These are phyloP conservation scores for Hucho hucho DNA, from an alignment of 2,113 vertebrate species.

Conservation along the genomic window DNA sequence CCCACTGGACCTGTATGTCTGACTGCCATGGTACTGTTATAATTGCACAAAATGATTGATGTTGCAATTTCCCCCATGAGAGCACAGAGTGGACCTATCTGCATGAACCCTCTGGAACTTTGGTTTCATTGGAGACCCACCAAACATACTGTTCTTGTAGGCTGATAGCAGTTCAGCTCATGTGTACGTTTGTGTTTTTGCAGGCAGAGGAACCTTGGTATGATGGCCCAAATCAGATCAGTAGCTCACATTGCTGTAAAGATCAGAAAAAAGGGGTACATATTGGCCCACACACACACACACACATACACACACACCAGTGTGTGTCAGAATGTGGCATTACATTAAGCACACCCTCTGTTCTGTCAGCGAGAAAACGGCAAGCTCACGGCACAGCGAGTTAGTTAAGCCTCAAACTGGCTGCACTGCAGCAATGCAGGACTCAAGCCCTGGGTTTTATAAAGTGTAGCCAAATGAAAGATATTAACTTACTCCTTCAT, in stretches of 20 bases:
- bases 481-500: constrained; percentile 57
- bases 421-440: constrained; percentile 34
- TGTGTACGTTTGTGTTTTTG: background rate
- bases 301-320: background rate
- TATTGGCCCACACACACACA: background rate
- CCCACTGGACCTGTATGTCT: constrained; percentile 2
- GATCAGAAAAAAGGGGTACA: constrained; percentile 6
- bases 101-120: constrained; percentile 40
- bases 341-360: constrained; percentile 39
- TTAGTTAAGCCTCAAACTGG: constrained; percentile 37
- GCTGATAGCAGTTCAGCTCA: background rate
- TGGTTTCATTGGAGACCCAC: constrained; percentile 54
- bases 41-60: constrained; percentile 43
- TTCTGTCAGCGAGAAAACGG: constrained; percentile 29
- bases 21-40: constrained; percentile 20
- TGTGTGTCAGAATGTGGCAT: constrained; percentile 41
- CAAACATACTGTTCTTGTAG: constrained; percentile 38
- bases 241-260: constrained; percentile 9
- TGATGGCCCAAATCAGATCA: constrained; percentile 35
- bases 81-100: constrained; percentile 38
- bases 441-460: constrained; percentile 43
- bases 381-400: constrained; percentile 35
- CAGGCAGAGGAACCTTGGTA: background rate
- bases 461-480: constrained; percentile 55
- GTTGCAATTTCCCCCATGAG: constrained; percentile 26